These are phyloP conservation scores for Erinaceus europaeus DNA, from an alignment of 2,113 vertebrate genomes.

Conservation along the genomic window DNA sequence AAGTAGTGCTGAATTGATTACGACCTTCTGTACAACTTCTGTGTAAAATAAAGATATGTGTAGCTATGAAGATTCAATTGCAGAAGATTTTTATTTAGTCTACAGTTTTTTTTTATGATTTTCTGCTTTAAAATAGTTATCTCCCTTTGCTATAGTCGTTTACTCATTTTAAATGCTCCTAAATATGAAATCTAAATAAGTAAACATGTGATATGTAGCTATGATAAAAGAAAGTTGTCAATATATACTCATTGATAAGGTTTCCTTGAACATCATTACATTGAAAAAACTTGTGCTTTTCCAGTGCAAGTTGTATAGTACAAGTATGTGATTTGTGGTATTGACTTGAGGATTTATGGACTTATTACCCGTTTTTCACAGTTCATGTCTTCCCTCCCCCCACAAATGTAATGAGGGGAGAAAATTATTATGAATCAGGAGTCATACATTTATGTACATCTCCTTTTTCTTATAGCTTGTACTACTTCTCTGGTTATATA, in stretches of 20 bases:
- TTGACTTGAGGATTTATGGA: background rate
- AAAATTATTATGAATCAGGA: background rate
- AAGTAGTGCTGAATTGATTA: background rate
- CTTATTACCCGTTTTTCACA: background rate
- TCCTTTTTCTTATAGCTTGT: conserved; percentile 2
- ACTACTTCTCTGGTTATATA: background rate
- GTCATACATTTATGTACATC: background rate
- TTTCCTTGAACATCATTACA: background rate
- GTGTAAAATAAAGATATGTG: background rate
- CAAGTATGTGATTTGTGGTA: background rate
- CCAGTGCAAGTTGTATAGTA: background rate
- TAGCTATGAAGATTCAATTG: background rate
- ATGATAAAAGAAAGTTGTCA: background rate
- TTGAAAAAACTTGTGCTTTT: background rate
- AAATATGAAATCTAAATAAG: conserved; percentile 37
- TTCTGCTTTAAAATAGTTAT: background rate
- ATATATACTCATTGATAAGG: background rate
- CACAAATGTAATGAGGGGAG: background rate
- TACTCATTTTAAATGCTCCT: background rate
- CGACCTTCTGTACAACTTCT: background rate
- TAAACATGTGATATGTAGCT: background rate
- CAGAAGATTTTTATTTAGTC: background rate
- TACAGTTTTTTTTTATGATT: background rate
- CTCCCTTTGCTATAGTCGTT: background rate
- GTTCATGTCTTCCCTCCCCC: background rate